Evolutionary conservation across 2,888 invertebrate species (phyloP), one percentile per base, ranked within the genome.

Genomic region (Hydropsyche betteni): DNA sequence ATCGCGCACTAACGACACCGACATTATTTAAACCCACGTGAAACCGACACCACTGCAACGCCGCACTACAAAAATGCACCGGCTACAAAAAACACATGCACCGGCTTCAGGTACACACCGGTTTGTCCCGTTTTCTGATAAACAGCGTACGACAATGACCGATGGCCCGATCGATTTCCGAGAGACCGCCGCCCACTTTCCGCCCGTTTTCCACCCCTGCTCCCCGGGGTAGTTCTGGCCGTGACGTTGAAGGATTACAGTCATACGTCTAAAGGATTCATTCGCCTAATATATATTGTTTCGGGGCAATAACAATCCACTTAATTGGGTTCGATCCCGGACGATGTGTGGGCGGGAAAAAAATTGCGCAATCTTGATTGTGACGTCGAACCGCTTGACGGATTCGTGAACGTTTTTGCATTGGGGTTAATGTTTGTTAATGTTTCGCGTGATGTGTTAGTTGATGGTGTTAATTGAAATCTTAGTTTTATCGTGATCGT

Each of bases 281-380:
- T 79, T 79, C 77, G 69, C 53, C 76, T 76, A 78, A 78, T 78
- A 78, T 76, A 78, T 76, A 78, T 78, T 77, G 70, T 70, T 70
- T 70, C 52, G 53, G 64, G 70, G 70, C 53, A 70, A 70, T 70
- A 70, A 70, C 70, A 70, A 64, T 64, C 69, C 44, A 24, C 69
- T 69, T 69, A 69, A 51, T 51, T 69, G 69, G 69, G 50, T 69
- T 69, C 69, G 69, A 69, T 69, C 69, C 69, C 38, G 34, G 24
- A 16, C 69, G 68, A 68, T 10, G 44, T 44, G 44, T 44, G 12
- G 33, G 24, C 12, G n/a, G 64, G 33, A 36, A 64, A 33, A 24
- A 33, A 34, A 34, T 64, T 33, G n/a, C 64, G 64, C 64, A 64
- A 64, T 64, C 64, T 64, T 64, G 64, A 64, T 64, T 24, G 64